Percentiles rank a stretch among this genome's conserved stretches.
Conservation (phyloP, 92 coral and sea anemone genomes). For the Porites divaricata region DNA sequence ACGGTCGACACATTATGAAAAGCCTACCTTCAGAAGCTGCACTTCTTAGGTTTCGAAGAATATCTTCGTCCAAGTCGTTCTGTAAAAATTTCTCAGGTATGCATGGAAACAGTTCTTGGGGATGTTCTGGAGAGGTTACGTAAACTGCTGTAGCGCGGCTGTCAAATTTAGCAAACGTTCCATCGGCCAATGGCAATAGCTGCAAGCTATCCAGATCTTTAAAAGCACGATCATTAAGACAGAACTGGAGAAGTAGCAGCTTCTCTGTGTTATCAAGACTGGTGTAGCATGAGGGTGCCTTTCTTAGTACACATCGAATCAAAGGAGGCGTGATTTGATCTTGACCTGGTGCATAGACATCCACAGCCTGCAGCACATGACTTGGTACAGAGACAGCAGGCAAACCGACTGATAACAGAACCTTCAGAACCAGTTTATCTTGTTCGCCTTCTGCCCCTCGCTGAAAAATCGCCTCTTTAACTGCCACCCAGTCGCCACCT, state of each 20-base stretch:
- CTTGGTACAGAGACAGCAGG: conserved; percentile 54
- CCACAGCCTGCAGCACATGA: conserved; percentile 50
- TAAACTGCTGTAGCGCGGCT: conserved; percentile 23
- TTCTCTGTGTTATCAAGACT: conserved; percentile 44
- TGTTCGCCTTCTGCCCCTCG: neutral
- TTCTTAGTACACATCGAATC: neutral
- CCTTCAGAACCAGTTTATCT: conserved; percentile 27
- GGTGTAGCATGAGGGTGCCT: conserved; percentile 23
- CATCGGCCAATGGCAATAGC: conserved; percentile 75
- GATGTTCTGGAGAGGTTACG: conserved; percentile 68
- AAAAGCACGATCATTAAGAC: conserved; percentile 58
- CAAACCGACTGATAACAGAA: conserved; percentile 23
- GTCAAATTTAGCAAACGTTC: conserved; percentile 53
- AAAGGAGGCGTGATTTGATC: neutral
- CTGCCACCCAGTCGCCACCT: conserved; percentile 65
- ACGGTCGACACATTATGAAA: too few relatives aligned
- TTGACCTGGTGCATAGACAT: neutral
- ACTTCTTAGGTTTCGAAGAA: conserved; percentile 30
- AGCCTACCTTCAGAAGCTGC: conserved; percentile 51
- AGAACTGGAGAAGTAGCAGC: conserved; percentile 64
- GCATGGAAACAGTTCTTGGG: conserved; percentile 78
- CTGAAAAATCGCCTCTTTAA: conserved; percentile 45
- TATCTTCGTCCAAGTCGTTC: conserved; percentile 30
- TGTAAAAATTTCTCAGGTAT: conserved; percentile 61
- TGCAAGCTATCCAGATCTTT: conserved; percentile 56